Evolutionary conservation across 1,140 invertebrate species (phyloP), one percentile per base, ranked within the genome.

Genomic region (Heterodera schachtii): DNA sequence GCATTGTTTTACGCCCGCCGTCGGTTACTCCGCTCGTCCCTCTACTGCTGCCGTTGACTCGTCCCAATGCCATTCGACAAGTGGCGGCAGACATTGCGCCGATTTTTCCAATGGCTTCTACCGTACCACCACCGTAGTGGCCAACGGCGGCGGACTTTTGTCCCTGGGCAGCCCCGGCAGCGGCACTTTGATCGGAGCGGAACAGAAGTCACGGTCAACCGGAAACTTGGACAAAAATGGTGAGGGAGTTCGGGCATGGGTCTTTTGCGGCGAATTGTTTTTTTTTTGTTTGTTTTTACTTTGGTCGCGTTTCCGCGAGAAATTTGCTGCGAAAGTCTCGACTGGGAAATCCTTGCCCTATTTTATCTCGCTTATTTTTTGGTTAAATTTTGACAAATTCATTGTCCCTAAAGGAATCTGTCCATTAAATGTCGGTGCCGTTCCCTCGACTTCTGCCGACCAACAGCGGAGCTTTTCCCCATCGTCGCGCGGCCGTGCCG

Each of bases 181-280:
- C 41, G 69, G 41, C 21, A 46, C 69, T 9, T 21, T 71, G 46
- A 83, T 83, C 11, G 83, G 46, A 43, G 47, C 82, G 21, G 82
- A 83, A 16, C 60, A 83, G 4, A 83, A 83, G 13, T 84, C 83
- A 21, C 83, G 80, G 7, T 83, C 82, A 44, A 43, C 82, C 73
- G 66, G n/a, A n/a, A 83, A 83, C 46, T 43, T 83, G 52, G 82
- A 83, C 47, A 31, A 9, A 67, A 71, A 13, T 69, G 64, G 64
- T 49, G 73, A 70, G 73, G 43, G 9, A 16, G 41, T 47, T 78
- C 13, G 41, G 31, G 19, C 43, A 81, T 49, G 66, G 78, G 9
- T 8, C 49, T 52, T 52, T 52, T 6, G 49, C 49, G 31, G 31
- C 31, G 31, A 31, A 31, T 31, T 31, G 31, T 31, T 31, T 31